Percentiles rank a stretch among this genome's conserved stretches.
Evolutionary conservation across 2,797 vertebrate species (phyloP).

Genomic region (Cryptoblepharus egeriae): DNA sequence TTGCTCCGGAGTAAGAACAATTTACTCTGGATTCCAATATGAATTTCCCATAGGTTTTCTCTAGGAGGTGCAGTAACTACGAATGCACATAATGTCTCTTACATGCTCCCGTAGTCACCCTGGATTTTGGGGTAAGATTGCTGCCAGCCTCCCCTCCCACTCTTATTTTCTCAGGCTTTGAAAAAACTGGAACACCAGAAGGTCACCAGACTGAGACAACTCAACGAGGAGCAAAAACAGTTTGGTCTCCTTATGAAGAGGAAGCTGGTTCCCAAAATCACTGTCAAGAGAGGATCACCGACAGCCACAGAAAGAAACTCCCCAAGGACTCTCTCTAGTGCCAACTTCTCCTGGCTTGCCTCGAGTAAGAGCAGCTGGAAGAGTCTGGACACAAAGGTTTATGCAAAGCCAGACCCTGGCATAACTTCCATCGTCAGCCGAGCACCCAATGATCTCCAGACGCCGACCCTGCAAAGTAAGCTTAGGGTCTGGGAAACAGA

Average conservation of each 20-base stretch:
- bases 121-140: too few species aligned
- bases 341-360: constrained; percentile 9
- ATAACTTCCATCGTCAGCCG: neutral
- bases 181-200: constrained; percentile 48
- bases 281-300: neutral
- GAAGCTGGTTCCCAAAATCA: constrained; percentile 32
- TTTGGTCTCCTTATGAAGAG: constrained; percentile 52
- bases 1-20: too few species aligned
- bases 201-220: constrained; percentile 39
- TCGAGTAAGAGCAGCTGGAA: constrained; percentile 23
- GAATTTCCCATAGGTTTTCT: too few species aligned
- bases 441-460: neutral
- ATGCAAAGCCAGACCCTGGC: neutral
- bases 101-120: too few species aligned
- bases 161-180: constrained; percentile 23
- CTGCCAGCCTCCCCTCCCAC: neutral
- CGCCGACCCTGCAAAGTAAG: neutral
- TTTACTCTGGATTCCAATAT: too few species aligned
- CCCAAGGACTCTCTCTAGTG: neutral
- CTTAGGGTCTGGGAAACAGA: too few species aligned
- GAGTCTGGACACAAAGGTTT: neutral
- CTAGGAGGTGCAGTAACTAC: too few species aligned
- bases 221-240: constrained; percentile 54
- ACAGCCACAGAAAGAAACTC: neutral
- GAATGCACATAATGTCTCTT: too few species aligned